Base-by-base conservation (phyloP, 1,140 invertebrate genomes). In the Ceratoteleas bidentatus region DNA sequence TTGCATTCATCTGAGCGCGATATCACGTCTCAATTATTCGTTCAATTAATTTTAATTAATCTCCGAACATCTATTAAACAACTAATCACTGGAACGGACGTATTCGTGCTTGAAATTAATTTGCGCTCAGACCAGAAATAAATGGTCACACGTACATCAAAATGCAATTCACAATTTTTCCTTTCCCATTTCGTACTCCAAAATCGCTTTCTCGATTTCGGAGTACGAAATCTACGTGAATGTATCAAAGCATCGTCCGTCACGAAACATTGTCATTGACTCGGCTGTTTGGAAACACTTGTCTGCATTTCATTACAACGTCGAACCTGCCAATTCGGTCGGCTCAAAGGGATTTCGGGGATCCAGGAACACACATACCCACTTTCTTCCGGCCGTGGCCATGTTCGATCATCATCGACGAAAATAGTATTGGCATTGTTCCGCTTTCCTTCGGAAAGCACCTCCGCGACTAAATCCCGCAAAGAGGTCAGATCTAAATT, bases 401-500 rank as follows among this genome's bases (percentile, higher is more conserved):
- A 76, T 76, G 66, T 81, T 81, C 79, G 73, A 81, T 76, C 79
- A 75, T 64, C 78, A 82, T 68, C 80, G 68, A 73, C 68, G 56
- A 77, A 73, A 81, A 81, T 81, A 76, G 72, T 70, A 75, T 70
- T 81, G 79, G 79, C 79, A 81, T 81, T 81, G 79, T 81, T 81
- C 79, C 73, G 79, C 50, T 81, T 81, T 81, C 73, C 54, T 61
- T 68, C 56, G 56, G 11, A 49, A 68, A 62, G 32, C 50, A 62
- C 32, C 70, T 54, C 52, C 40, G 61, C 72, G 49, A 50, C 56
- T 65, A 60, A 61, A 60, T 52, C 24, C 52, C 33, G 45, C 64
- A 72, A 81, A 68, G 72, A 68, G 79, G 72, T 81, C 79, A 68
- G 77, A 74, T 49, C 68, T 76, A 76, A 81, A 73, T 76, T 52